Evolutionary conservation across 2,797 vertebrate species (phyloP).

Genomic region (Adelosebastes latens): DNA sequence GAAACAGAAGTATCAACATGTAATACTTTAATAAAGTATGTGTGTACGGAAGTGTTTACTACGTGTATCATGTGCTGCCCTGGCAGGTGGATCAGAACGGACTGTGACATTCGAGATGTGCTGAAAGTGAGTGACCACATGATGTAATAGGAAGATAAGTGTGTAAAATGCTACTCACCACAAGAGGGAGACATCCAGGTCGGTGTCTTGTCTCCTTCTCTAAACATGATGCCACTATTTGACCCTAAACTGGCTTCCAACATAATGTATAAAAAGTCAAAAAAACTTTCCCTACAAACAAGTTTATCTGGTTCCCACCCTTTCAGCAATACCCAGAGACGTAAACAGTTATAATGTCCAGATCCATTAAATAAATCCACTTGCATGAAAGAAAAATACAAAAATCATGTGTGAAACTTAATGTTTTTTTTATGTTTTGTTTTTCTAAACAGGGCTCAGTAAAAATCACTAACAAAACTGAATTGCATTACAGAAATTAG

Average conservation of each 20-base stretch:
- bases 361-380: not conserved
- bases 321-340: not conserved
- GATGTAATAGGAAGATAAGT: conserved; percentile 16
- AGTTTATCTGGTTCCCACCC: not conserved
- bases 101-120: conserved; percentile 29
- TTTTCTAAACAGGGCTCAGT: conserved; percentile 54
- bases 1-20: not conserved
- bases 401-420: conserved; percentile 43
- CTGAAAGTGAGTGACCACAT: not conserved
- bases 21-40: not conserved
- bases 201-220: not conserved
- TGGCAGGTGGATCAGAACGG: conserved; percentile 14
- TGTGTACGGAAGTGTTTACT: not conserved
- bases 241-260: not conserved
- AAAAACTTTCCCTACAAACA: conserved; percentile 1
- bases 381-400: conserved; percentile 29
- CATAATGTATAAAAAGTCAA: not conserved
- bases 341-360: not conserved
- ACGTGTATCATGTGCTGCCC: conserved; percentile 6
- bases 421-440: conserved; percentile 41
- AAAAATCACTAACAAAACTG: conserved; percentile 69
- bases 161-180: conserved; percentile 17
- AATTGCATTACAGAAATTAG: conserved; percentile 47
- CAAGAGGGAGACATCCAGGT: conserved; percentile 21
- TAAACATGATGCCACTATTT: not conserved